Percentiles rank a stretch among this genome's conserved stretches.
Evolutionary conservation across 2,113 vertebrate species (phyloP).

Genomic region (Anarrhichthys ocellatus): DNA sequence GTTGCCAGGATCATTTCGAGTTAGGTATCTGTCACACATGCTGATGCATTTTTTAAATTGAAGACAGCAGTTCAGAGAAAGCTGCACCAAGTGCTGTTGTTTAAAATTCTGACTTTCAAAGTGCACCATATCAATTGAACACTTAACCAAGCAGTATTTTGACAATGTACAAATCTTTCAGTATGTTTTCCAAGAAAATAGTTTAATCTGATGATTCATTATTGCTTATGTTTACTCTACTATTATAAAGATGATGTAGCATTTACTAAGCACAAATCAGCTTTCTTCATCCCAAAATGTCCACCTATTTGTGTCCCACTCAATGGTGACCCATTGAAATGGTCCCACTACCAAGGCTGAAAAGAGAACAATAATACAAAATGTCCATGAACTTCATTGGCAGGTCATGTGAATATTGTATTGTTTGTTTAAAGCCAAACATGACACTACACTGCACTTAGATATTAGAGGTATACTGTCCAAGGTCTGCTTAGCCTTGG

Average conservation of each 20-base stretch:
- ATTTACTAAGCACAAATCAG: not conserved
- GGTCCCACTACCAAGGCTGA: not conserved
- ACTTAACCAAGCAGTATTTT: not conserved
- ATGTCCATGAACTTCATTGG: not conserved
- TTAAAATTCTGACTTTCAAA: slow-evolving; percentile 42
- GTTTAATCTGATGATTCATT: not conserved
- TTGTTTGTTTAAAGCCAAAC: not conserved
- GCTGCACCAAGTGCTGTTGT: slow-evolving; percentile 14
- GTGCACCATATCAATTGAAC: slow-evolving; percentile 7
- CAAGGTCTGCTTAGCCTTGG: slow-evolving; percentile 3
- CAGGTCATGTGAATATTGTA: not conserved
- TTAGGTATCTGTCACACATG: slow-evolving; percentile 59
- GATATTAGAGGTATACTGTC: not conserved
- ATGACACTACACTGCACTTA: not conserved
- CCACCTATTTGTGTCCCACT: not conserved
- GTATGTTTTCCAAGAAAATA: not conserved
- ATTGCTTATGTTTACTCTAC: not conserved
- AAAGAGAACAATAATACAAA: not conserved
- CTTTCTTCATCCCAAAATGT: not conserved
- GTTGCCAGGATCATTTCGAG: slow-evolving; percentile 65
- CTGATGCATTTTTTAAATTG: slow-evolving; percentile 47
- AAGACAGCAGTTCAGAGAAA: slow-evolving; percentile 35
- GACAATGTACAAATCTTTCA: not conserved
- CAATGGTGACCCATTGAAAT: not conserved
- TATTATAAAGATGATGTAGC: not conserved